Base-by-base conservation (phyloP, 2,797 vertebrate species). In the Enteromius trimaculatus region DNA sequence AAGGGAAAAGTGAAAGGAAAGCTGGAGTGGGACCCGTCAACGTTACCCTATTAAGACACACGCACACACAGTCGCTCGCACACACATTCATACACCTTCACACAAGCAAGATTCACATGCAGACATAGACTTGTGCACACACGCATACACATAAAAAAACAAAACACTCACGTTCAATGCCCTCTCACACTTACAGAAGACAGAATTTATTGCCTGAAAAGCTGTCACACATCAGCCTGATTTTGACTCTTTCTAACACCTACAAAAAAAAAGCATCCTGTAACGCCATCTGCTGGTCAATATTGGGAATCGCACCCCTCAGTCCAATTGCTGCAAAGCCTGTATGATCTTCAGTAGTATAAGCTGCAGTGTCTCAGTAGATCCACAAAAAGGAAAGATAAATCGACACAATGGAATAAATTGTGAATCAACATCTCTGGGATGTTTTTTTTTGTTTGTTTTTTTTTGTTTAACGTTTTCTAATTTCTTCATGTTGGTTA, bases 21-120 rank as follows among this genome's bases (percentile, higher is more conserved):
- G 89, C 89, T 96, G 87, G 95, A 97, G 90, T 97, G 97, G 97
- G 95, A 98, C 89, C 96, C 95, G 90, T 95, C 95, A 85, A 83
- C 83, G 65, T 81, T 86, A 83, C 37, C 69, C 44, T 88, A 88
- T 86, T 88, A 84, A 49, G 72, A 81, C 62, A 37, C 14, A 51
- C 31, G 3, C 31, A 74, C 31, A 66, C 39, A 79, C 77, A 62
- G 5, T 21, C 71, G 14, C 26, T 42, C 55, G 60, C 39, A 39
- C 47, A 58, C 37, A 76, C 81, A 89, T 21, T 42, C 68, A 79
- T 31, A 71, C 74, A 83, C 78, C 42, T 65, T 68, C 64, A 82
- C 31, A 51, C 19, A 69, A 42, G 34, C 51, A 66, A 21, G 68
- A 34, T 31, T 68, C 72, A 78, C 29, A 74, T 21, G 4, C 75